phyloP scores from a whole-genome alignment of 2,797 vertebrate species.

The Odontamblyopus rebecca region DNA sequence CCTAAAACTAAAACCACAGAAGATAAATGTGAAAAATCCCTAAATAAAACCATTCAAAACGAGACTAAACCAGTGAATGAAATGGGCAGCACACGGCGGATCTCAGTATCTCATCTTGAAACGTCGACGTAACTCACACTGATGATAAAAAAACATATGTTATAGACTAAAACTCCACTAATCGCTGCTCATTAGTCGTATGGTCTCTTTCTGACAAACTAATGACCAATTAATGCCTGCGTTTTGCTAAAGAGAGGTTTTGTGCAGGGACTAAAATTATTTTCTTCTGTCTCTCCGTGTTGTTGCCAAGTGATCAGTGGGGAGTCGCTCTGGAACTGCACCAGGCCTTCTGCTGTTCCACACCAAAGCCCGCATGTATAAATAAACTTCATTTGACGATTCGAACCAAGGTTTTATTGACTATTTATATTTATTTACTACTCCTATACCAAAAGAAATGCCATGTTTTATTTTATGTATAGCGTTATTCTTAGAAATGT shows the following conservation, averaged over 20 bases:
- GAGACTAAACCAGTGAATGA: not conserved
- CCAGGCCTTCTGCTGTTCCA: constrained; percentile 2
- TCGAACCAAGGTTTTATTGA: not conserved
- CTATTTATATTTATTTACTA: not conserved
- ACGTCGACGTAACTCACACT: not conserved
- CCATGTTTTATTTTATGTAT: not conserved
- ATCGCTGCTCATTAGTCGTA: constrained; percentile 66
- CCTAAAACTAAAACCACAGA: too few species aligned
- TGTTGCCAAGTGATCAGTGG: constrained; percentile 29
- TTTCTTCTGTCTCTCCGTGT: constrained; percentile 3
- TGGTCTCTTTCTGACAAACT: constrained; percentile 39
- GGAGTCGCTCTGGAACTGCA: constrained; percentile 11
- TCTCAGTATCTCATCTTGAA: not conserved
- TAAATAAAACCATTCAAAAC: too few species aligned
- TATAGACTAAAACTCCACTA: constrained; percentile 54
- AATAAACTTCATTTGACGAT: not conserved
- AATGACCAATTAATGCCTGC: constrained; percentile 78
- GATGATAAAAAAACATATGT: constrained; percentile 7
- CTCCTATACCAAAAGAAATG: not conserved
- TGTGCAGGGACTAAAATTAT: constrained; percentile 5
- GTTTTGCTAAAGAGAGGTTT: constrained; percentile 37
- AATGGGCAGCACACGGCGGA: not conserved
- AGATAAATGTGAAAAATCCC: too few species aligned
- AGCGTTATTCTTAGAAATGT: too few species aligned
- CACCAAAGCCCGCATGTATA: not conserved